Evolutionary conservation across 2,113 vertebrate species (phyloP).

Genomic region (Cyanoderma ruficeps): DNA sequence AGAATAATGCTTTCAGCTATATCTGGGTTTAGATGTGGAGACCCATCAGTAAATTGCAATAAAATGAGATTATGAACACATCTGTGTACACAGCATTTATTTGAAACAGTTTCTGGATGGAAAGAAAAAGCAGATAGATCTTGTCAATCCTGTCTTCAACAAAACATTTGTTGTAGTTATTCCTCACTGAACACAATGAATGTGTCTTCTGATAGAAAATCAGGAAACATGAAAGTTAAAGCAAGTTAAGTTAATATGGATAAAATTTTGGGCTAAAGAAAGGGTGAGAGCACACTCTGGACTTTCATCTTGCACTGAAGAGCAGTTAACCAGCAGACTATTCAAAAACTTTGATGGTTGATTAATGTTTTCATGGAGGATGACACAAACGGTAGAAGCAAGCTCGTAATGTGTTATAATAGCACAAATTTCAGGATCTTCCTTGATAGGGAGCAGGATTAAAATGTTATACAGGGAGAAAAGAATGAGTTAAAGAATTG

Average conservation of each 20-base stretch:
- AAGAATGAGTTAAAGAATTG: background rate
- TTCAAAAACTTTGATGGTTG: background rate
- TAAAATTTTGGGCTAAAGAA: background rate
- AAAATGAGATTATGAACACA: background rate
- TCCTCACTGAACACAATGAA: background rate
- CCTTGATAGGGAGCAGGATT: background rate
- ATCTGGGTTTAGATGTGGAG: background rate
- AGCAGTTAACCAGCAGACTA: background rate
- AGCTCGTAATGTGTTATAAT: background rate
- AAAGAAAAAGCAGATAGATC: background rate
- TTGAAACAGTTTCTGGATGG: background rate
- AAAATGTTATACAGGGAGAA: background rate
- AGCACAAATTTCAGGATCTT: background rate
- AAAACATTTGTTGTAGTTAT: background rate
- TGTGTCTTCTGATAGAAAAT: background rate
- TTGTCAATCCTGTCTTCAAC: background rate
- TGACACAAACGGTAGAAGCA: background rate
- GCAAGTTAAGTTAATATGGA: background rate
- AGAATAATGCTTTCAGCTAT: background rate
- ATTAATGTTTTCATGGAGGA: background rate
- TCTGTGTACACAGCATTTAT: background rate
- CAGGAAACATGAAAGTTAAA: background rate
- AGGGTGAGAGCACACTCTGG: accelerated
- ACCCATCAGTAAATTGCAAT: background rate
- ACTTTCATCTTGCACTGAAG: background rate